Conservation (phyloP, 2,797 vertebrate genomes). For the Rhabdophis nuchalis region DNA sequence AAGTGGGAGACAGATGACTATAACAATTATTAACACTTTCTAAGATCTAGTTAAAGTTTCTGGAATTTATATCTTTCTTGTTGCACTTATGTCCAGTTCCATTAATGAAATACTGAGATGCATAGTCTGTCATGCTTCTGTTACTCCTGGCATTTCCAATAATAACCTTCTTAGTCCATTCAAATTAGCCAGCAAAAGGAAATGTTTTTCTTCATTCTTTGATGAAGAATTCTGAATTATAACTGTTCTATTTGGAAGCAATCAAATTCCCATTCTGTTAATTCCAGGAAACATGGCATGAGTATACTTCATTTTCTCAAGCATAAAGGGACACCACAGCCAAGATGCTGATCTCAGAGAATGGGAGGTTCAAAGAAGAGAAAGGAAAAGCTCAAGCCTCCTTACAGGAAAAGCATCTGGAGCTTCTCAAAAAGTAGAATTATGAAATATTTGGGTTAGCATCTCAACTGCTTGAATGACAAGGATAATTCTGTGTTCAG, state of each 20-base stretch:
- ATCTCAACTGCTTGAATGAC: not conserved
- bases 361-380: not conserved
- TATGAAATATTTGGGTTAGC: not conserved
- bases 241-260: not conserved
- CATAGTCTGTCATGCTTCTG: not conserved
- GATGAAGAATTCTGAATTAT: not conserved
- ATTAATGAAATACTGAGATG: not conserved
- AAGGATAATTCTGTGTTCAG: not conserved
- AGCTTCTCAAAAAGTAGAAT: not conserved
- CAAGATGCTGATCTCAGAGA: not conserved
- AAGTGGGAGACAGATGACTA: not conserved
- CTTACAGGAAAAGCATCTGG: not conserved
- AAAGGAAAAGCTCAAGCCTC: not conserved
- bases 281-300: not conserved
- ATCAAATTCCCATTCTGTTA: not conserved
- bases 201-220: not conserved
- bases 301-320: not conserved
- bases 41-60: not conserved
- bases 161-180: not conserved
- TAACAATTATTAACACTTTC: not conserved
- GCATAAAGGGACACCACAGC: not conserved
- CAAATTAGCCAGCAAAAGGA: not conserved
- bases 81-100: not conserved
- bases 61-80: not conserved
- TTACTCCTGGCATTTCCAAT: not conserved